A percentile compares a stretch with the other conserved stretches of the same genome.
Conservation (phyloP, 1,140 invertebrate species). For the Drosophila serrata region DNA sequence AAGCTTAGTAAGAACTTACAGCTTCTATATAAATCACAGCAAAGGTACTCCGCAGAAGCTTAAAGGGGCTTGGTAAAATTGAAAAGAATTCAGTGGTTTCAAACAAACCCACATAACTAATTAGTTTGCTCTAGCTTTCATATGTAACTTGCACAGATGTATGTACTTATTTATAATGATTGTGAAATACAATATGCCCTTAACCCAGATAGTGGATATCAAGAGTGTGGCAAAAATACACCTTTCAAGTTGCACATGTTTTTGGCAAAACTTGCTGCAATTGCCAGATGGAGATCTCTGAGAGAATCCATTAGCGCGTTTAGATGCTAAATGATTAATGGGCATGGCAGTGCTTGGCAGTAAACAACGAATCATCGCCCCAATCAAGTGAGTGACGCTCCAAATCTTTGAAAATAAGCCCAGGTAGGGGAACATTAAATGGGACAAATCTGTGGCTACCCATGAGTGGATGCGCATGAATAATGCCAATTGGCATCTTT, state of each 20-base stretch:
- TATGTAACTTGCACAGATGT: background rate
- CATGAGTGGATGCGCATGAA: conserved; percentile 35
- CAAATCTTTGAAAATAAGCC: conserved; percentile 5
- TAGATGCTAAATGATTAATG: conserved; percentile 59
- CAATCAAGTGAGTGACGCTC: conserved; percentile 15
- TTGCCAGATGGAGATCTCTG: background rate
- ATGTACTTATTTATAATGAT: background rate
- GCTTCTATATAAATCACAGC: too few species aligned
- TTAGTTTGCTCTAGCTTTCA: conserved; percentile 5
- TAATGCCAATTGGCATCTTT: conserved; percentile 41
- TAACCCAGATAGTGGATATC: background rate
- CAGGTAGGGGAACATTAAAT: conserved; percentile 27
- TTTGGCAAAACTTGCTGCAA: conserved; percentile 3
- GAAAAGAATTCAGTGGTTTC: background rate
- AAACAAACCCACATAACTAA: conserved; percentile 7
- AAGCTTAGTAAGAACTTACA: background rate
- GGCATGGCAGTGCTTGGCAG: conserved; percentile 20
- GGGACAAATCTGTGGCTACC: conserved; percentile 26
- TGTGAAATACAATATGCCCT: conserved; percentile 3
- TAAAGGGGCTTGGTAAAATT: background rate
- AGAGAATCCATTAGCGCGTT: conserved; percentile 48
- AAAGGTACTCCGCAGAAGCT: background rate
- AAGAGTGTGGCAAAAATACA: background rate
- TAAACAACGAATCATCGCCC: conserved; percentile 25
- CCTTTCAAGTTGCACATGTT: background rate